A percentile compares a stretch with the other conserved stretches of the same genome.
Conservation (phyloP, 2,797 vertebrate genomes). For the Falco peregrinus region DNA sequence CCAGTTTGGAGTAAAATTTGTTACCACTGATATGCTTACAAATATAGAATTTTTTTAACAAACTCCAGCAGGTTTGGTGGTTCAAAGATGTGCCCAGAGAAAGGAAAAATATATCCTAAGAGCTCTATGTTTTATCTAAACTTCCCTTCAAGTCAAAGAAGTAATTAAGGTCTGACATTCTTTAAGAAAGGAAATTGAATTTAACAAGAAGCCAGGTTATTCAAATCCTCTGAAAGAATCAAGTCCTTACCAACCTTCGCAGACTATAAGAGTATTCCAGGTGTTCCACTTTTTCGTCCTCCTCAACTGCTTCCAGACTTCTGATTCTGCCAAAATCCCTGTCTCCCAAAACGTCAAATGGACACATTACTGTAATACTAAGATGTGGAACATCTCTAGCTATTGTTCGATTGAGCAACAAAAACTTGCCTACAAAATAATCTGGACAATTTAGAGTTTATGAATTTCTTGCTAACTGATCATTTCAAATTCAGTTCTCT, state of each 20-base stretch:
- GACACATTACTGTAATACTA: background rate
- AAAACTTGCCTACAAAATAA: background rate
- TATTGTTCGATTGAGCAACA: background rate
- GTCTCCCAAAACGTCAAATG: background rate
- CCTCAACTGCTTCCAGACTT: background rate
- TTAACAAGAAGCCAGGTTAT: fast-evolving
- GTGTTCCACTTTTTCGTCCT: background rate
- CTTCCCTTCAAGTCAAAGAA: background rate
- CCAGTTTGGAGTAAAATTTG: background rate
- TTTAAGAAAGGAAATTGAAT: background rate
- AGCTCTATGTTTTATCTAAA: background rate
- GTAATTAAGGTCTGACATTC: background rate
- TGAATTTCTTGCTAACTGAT: background rate
- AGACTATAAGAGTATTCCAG: background rate
- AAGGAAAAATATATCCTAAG: background rate
- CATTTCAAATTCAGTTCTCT: background rate
- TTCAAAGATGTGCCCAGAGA: background rate
- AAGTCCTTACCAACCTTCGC: background rate
- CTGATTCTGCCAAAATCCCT: background rate
- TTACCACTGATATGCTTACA: background rate
- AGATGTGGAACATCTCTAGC: background rate
- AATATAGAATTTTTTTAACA: background rate
- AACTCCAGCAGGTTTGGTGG: background rate
- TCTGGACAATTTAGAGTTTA: background rate
- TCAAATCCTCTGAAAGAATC: background rate